Evolutionary conservation across 2,888 invertebrate genomes (phyloP), one percentile per base, ranked within the genome.

Genomic region (Agriopis marginaria): DNA sequence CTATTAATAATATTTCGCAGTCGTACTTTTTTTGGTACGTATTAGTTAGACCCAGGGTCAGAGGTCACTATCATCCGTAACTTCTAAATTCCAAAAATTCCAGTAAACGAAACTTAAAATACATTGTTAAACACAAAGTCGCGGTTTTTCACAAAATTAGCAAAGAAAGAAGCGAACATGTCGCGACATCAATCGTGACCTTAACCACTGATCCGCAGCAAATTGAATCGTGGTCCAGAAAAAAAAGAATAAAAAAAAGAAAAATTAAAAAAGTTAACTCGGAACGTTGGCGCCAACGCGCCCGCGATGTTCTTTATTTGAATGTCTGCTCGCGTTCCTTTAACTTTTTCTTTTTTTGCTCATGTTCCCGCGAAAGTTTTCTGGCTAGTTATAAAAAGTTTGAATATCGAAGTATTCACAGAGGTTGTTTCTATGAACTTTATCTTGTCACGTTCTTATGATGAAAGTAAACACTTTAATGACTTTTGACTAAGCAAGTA

Each of bases 221-320:
- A 92, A 92, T 92, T 92, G 91, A 92, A 91, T 87, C 89, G 88
- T 88, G 88, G 87, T 78, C 82, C 86, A 68, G 64, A 65, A 68
- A 74, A 76, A 71, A 71, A 71, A 59, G 14, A 55, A 44, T 6
- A 63, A 55, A 70, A 44, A 9, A 63, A 56, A 71, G 84, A 87
- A 87, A 66, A 66, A 60, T 54, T 55, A 42, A 90, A 91, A 91
- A 91, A 90, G 89, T 84, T 87, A 88, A 85, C 87, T 80, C 84
- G 86, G 89, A 89, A 89, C 89, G 92, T 90, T 92, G 93, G 93
- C 93, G 93, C 93, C 93, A 91, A 89, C 89, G 89, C 89, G 90
- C 89, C 88, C 86, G 84, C 79, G 87, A 86, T 88, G 89, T 78
- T 86, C 91, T 91, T 92, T 92, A 91, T 91, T 88, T 89, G 87